Conservation (phyloP, 2,797 vertebrate genomes). For the Coracias cyanogaster region DNA sequence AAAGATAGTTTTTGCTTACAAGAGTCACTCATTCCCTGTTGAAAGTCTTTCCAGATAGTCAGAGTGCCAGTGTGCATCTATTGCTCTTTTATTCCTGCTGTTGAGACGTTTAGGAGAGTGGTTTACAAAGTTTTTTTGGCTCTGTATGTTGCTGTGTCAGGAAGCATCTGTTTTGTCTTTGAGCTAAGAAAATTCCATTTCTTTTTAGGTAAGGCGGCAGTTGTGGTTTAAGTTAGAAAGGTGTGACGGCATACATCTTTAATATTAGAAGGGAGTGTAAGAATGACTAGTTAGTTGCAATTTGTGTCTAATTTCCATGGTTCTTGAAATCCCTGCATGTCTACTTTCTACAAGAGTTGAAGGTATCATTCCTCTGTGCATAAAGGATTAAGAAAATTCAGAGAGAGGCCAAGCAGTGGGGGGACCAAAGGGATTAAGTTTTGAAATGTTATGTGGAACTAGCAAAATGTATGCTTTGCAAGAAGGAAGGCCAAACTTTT, state of each 20-base stretch:
- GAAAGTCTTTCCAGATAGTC: not conserved
- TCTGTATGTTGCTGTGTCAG: not conserved
- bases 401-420: not conserved
- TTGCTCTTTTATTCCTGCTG: fast-evolving
- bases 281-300: not conserved
- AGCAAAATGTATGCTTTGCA: not conserved
- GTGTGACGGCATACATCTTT: not conserved
- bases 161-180: not conserved
- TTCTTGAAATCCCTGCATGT: not conserved
- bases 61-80: not conserved
- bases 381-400: conserved; percentile 12
- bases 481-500: not conserved
- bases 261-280: not conserved
- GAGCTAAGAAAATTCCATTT: not conserved
- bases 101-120: not conserved
- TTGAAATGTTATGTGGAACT: not conserved
- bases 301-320: not conserved
- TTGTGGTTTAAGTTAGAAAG: not conserved
- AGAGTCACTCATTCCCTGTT: not conserved
- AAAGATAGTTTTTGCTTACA: not conserved
- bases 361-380: not conserved
- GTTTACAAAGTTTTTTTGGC: not conserved
- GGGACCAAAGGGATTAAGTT: not conserved
- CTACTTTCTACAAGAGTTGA: not conserved
- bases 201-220: not conserved